Evolutionary conservation across 2,113 vertebrate species (phyloP), one percentile per base, ranked within the genome.

Genomic region (Larimichthys crocea): DNA sequence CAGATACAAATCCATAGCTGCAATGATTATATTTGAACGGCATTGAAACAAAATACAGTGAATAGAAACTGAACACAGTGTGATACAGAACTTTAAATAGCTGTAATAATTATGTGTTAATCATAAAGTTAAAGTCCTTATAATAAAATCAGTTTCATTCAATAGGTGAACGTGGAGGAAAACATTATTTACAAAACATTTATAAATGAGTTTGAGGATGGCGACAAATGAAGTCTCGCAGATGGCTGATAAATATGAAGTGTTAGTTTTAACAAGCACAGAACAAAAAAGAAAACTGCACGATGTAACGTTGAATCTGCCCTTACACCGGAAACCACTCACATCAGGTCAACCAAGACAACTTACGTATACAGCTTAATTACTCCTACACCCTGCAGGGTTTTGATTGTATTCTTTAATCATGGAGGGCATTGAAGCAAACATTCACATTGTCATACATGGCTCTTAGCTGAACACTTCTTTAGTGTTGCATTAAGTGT

Each of bases 401-500:
- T 49, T 19, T 4, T 64, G 57, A 77, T 56, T 76, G 75, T 46
- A 9, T 50, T 49, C 19, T 49, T 65, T 22, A 73, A 44, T 71
- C 52, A 66, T 78, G 82, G 79, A 81, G 59, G 44, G 76, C 44
- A 55, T 79, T 86, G 12, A 77, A 82, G 72, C 74, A 88, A 88
- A 92, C 92, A 92, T 89, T 90, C 91, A 91, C 68, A 69, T 60
- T 35, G 88, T 94, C 87, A 74, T 66, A 77, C 83, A 90, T 75
- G 83, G 87, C 84, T 91, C 80, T 56, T n/a, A 46, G 70, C 75
- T 73, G 67, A 79, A 71, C 86, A 77, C 6, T 56, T 82, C 29
- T 42, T 50, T 71, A 84, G 66, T 56, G 76, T 59, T 85, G 80
- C 82, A 81, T 88, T 84, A 83, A 61, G 44, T 79, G 79, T 89